Evolutionary conservation across 2,888 invertebrate species (phyloP), one percentile per base, ranked within the genome.

Genomic region (Achlya flavicornis): DNA sequence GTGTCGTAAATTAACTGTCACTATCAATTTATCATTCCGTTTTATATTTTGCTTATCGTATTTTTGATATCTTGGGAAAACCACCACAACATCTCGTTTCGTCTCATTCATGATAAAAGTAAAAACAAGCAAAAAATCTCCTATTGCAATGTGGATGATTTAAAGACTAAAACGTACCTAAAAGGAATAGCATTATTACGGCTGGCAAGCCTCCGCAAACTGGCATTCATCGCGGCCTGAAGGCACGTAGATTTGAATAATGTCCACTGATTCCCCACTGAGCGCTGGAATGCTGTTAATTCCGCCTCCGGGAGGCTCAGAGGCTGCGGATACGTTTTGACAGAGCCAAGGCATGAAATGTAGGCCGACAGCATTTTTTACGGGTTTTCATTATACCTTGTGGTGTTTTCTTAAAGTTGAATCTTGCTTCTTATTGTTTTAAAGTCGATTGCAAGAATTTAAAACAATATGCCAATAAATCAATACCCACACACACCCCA

Each of bases 191-290:
- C 58, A 26, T 58, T 48, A 61, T 59, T 59, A 57, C 32, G 16
- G 43, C 33, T 38, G 53, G 48, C 14, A 26, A 32, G 16, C 0
- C 14, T 58, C 26, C 59, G 38, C 26, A 41, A 53, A 48, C 43
- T 57, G 41, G 35, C 43, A 66, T 64, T 63, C 66, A 62, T 67
- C 68, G 68, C 64, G 41, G 35, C 11, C 48, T 26, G 61, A 12
- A 58, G 53, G 19, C 32, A 46, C 57, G 65, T 62, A 63, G 64
- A 73, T 79, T 78, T 76, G 71, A 79, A 79, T 78, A 79, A 74
- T 70, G 69, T 66, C 63, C 64, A 66, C 65, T 63, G 75, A 74
- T 71, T 74, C 69, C n/a, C 66, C 67, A 64, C 65, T 33, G 59
- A 38, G 26, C 63, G 46, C 62, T 61, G 70, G 65, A 66, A 67